phyloP scores from a whole-genome alignment of 2,888 invertebrate species.

The Fragum sueziense region DNA sequence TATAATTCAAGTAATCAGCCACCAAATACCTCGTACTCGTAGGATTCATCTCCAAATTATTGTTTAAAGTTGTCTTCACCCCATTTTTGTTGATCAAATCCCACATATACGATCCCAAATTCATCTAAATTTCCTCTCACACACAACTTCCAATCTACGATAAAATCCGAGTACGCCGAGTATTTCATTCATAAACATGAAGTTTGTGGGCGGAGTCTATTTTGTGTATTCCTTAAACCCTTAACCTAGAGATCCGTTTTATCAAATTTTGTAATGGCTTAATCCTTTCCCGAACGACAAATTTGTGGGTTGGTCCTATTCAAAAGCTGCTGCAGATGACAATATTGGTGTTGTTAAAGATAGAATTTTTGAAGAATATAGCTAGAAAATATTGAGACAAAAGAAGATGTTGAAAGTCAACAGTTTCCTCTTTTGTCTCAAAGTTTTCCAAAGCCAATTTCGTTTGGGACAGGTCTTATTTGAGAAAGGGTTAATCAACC shows the following conservation, averaged over 20 bases:
- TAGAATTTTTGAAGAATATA: no score
- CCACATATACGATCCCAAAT: constrained; percentile 50
- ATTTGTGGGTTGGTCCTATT: no score
- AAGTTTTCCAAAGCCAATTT: not conserved
- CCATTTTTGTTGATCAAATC: constrained; percentile 54
- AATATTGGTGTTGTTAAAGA: no score
- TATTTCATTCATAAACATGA: constrained; percentile 25
- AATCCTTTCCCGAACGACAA: no score
- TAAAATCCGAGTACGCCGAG: constrained; percentile 5
- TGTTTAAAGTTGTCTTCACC: constrained; percentile 57
- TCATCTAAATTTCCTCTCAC: constrained; percentile 32
- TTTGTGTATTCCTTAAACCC: not conserved
- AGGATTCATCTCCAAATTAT: constrained; percentile 71
- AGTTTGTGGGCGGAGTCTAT: constrained; percentile 5
- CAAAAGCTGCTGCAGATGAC: no score
- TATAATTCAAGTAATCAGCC: constrained; percentile 76
- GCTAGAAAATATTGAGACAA: no score
- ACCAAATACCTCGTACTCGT: constrained; percentile 72
- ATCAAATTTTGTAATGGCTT: no score
- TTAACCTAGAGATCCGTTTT: no score
- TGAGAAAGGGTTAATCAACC: no score
- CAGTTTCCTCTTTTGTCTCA: not conserved
- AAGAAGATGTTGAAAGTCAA: no score
- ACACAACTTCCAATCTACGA: not conserved
- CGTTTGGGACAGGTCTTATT: no score